phyloP scores from a whole-genome alignment of 1,140 invertebrate genomes.

The Brachionus rubens region DNA sequence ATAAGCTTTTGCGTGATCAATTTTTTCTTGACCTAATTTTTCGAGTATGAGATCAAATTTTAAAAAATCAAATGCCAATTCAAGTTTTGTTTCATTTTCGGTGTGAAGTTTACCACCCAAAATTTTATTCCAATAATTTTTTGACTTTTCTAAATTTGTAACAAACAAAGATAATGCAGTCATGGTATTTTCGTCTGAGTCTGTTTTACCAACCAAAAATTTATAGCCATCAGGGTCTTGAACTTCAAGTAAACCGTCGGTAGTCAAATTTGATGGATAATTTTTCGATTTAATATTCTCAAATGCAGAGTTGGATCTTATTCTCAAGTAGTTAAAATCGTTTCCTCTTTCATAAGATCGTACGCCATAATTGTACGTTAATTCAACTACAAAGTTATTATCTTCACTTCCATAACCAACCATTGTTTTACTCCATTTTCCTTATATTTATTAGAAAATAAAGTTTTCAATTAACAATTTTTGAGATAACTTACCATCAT shows the following conservation, averaged over 20 bases:
- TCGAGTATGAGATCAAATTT: neutral
- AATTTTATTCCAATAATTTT: conserved; percentile 57
- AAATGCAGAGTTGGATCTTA: conserved; percentile 73
- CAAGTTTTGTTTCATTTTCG: neutral
- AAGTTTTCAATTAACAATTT: conserved; percentile 73
- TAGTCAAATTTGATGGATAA: conserved; percentile 68
- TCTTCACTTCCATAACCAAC: conserved; percentile 94
- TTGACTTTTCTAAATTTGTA: conserved; percentile 72
- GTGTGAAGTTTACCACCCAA: neutral
- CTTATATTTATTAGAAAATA: conserved; percentile 54
- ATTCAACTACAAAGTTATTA: conserved; percentile 87
- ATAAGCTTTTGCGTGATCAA: conserved; percentile 85
- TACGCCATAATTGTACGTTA: conserved; percentile 96
- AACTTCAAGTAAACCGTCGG: conserved; percentile 65
- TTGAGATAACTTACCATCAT: conserved; percentile 44
- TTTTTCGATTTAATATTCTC: conserved; percentile 66
- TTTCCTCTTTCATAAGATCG: conserved; percentile 78
- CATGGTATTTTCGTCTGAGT: conserved; percentile 71
- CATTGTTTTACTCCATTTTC: conserved; percentile 99
- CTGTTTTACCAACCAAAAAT: conserved; percentile 73
- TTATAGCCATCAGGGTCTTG: conserved; percentile 85
- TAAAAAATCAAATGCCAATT: neutral
- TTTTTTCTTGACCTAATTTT: conserved; percentile 47
- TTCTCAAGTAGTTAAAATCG: conserved; percentile 78
- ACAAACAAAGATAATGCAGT: conserved; percentile 74